Base-by-base conservation (phyloP, 2,797 vertebrate genomes). In the Cossypha heuglini region DNA sequence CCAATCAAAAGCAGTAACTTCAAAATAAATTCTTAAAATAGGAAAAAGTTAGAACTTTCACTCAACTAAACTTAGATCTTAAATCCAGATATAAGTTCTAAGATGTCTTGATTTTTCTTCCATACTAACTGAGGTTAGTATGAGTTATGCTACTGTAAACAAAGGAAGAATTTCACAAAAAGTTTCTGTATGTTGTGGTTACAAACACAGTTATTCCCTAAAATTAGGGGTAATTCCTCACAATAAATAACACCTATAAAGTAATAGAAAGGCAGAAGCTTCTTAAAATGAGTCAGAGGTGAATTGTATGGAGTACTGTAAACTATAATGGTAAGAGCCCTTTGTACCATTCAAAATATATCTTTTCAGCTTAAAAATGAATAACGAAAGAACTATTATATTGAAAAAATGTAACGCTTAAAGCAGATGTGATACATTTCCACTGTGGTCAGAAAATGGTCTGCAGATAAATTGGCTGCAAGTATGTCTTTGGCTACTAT, bases 211-310 rank as follows among this genome's bases (percentile, higher is more conserved):
- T 73, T 85, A 78, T 61, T 85, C 26, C 21, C 43, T 82, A 68
- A 92, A 91, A 95, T 76, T 64, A 79, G 54, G n/a, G 26, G 46
- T 79, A 89, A 93, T 85, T 85, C 74, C 31, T 89, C 37, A 58
- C n/a, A 66, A 76, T 43, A 28, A 82, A 46, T 86, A 90, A 59
- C n/a, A 58, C 26, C 48, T 63, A 61, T 14, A 73, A 87, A 54
- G 21, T 85, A 91, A 59, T 25, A 80, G 55, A 72, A 77, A 94
- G 67, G 38, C 54, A 91, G 55, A 87, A 79, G 14, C 20, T 69
- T 64, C 46, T 94, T 64, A 29, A 73, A 89, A 72, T 49, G 55
- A 74, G 83, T 58, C 77, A 86, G 52, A 83, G 51, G n/a, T 69
- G 67, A 92, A 62, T 51, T 82, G 40, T 33, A 25, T 24, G 59